These are phyloP conservation scores for Nanorana parkeri DNA, from an alignment of 2,113 vertebrate genomes.

Conservation along the genomic window DNA sequence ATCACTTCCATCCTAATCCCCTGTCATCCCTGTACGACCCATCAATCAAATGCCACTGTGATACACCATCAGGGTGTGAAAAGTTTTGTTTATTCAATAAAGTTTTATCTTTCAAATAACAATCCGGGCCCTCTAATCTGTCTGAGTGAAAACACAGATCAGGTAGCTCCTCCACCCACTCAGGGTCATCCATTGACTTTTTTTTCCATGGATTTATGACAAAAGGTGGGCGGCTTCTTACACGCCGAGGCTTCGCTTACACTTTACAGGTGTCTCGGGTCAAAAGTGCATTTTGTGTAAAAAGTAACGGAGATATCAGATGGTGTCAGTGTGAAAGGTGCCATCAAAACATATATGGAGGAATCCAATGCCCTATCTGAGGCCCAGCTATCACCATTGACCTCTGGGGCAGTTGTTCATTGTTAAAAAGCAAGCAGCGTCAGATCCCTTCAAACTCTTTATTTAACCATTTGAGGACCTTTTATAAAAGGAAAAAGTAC, in stretches of 20 bases:
- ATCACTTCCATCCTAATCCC: no score
- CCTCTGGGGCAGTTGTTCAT: not conserved
- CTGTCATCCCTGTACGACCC: not conserved
- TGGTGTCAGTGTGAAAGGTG: slow-evolving; percentile 10
- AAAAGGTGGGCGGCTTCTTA: not conserved
- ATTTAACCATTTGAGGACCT: no score
- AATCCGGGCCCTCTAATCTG: slow-evolving; percentile 10
- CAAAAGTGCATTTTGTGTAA: slow-evolving; percentile 38
- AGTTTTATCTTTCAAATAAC: slow-evolving; percentile 29
- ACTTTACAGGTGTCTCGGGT: slow-evolving; percentile 11
- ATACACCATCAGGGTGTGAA: slow-evolving; percentile 14
- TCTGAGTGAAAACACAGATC: slow-evolving; percentile 12
- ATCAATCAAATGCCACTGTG: slow-evolving; percentile 2
- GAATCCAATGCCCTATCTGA: not conserved
- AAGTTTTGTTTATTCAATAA: slow-evolving; percentile 16
- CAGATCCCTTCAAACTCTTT: no score
- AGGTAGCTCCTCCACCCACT: slow-evolving; percentile 19
- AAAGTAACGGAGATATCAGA: slow-evolving; percentile 19
- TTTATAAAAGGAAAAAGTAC: no score
- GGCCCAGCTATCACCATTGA: not conserved
- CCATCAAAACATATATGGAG: not conserved
- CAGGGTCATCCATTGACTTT: slow-evolving; percentile 17
- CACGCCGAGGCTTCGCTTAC: not conserved
- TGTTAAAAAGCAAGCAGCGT: not conserved
- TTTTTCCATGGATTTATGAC: slow-evolving; percentile 25